phyloP scores from a whole-genome alignment of 2,113 vertebrate genomes.

The Cnemophilus loriae region DNA sequence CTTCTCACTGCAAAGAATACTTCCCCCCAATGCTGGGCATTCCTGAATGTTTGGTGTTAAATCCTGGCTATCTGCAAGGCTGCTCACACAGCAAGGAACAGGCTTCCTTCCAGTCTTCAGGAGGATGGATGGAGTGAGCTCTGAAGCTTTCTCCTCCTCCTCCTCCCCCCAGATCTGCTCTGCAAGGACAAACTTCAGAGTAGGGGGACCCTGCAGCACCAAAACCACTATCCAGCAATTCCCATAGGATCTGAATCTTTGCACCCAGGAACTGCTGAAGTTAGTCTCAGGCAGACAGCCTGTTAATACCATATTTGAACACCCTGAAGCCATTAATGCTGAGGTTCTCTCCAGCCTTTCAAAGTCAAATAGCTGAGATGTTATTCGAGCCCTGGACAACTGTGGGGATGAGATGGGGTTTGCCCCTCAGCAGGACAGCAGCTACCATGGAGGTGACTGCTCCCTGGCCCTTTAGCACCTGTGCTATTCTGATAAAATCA shows the following conservation, averaged over 20 bases:
- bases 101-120: neutral
- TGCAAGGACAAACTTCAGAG: neutral
- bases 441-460: neutral
- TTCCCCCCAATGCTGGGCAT: rapidly evolving
- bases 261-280: neutral
- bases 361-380: neutral
- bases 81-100: neutral
- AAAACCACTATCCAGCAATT: neutral
- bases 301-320: neutral
- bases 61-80: neutral
- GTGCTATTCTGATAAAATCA: neutral
- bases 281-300: neutral
- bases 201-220: neutral
- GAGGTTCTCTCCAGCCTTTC: neutral
- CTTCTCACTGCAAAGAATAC: neutral
- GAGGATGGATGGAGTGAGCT: neutral
- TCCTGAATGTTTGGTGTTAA: neutral
- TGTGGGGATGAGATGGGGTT: neutral
- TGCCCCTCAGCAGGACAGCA: neutral
- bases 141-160: neutral
- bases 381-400: neutral
- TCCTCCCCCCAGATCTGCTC: neutral
- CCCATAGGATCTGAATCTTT: neutral
- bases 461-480: neutral
- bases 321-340: neutral